These are phyloP conservation scores for Nanorana parkeri DNA, from an alignment of 2,113 vertebrate genomes.

Conservation along the genomic window DNA sequence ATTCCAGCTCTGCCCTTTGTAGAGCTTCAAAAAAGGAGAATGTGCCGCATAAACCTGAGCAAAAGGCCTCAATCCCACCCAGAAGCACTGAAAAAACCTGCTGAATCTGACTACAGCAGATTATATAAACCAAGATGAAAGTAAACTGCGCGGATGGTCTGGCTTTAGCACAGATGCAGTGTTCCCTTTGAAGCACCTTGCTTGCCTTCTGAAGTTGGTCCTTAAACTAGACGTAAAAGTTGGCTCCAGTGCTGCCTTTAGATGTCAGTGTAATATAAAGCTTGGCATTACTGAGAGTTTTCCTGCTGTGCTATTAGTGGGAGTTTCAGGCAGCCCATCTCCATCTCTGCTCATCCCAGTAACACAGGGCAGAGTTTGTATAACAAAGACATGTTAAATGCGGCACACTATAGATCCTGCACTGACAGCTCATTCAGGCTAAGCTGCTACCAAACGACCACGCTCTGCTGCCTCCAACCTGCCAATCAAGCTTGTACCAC, in stretches of 20 bases:
- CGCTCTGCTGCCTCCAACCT: slow-evolving; percentile 7
- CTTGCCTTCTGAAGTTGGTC: too few relatives aligned
- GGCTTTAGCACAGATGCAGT: too few relatives aligned
- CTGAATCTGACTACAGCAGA: too few relatives aligned
- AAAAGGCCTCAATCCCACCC: too few relatives aligned
- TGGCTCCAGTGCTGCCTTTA: background rate
- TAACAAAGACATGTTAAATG: slow-evolving; percentile 27
- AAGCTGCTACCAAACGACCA: background rate
- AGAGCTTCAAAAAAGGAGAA: too few relatives aligned
- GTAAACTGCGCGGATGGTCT: too few relatives aligned
- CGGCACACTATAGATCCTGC: background rate
- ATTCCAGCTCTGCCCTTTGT: too few relatives aligned
- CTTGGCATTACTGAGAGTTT: background rate
- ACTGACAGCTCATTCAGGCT: slow-evolving; percentile 4
- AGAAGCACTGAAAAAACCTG: too few relatives aligned
- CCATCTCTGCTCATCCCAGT: background rate
- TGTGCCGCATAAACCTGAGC: too few relatives aligned
- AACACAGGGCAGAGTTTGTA: slow-evolving; percentile 2
- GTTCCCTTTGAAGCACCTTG: too few relatives aligned
- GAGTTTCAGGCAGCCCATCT: background rate
- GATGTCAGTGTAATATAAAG: slow-evolving; percentile 36
- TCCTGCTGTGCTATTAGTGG: background rate
- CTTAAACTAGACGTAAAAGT: too few relatives aligned
- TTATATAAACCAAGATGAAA: too few relatives aligned
- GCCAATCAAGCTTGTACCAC: slow-evolving; percentile 15